Percentiles rank a stretch among this genome's conserved stretches.
Conservation (phyloP, 2,888 invertebrate genomes). For the Zootermopsis nevadensis region DNA sequence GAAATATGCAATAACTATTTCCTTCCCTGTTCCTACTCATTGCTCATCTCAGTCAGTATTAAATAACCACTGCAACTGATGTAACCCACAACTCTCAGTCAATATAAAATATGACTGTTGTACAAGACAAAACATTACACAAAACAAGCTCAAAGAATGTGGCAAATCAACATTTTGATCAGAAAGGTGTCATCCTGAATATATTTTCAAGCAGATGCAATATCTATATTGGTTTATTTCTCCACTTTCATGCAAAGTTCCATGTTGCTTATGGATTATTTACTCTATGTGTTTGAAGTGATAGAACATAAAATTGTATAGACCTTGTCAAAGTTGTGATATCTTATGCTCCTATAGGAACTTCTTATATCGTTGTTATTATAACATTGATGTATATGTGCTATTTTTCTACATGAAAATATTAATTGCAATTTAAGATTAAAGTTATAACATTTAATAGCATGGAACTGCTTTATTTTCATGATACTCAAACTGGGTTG, state of each 20-base stretch:
- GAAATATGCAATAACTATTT: too few species aligned
- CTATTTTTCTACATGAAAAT: constrained; percentile 9
- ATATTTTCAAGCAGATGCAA: not conserved
- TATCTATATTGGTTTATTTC: not conserved
- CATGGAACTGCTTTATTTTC: not conserved
- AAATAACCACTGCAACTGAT: too few species aligned
- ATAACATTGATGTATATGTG: not conserved
- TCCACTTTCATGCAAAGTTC: not conserved
- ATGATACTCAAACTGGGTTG: not conserved
- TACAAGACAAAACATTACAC: not conserved
- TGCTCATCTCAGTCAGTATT: too few species aligned
- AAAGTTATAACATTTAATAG: not conserved
- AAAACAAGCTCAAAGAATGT: not conserved
- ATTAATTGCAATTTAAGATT: not conserved
- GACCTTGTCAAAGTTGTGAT: not conserved
- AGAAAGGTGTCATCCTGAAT: not conserved
- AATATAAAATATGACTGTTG: too few species aligned
- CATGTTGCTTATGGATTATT: not conserved
- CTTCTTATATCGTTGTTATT: not conserved
- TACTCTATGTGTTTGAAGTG: not conserved
- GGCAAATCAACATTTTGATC: not conserved
- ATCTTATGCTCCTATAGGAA: not conserved
- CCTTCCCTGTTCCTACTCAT: too few species aligned
- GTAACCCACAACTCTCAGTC: too few species aligned
- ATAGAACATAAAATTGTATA: not conserved